phyloP scores from a whole-genome alignment of 2,797 vertebrate genomes.

The Cynopterus sphinx region DNA sequence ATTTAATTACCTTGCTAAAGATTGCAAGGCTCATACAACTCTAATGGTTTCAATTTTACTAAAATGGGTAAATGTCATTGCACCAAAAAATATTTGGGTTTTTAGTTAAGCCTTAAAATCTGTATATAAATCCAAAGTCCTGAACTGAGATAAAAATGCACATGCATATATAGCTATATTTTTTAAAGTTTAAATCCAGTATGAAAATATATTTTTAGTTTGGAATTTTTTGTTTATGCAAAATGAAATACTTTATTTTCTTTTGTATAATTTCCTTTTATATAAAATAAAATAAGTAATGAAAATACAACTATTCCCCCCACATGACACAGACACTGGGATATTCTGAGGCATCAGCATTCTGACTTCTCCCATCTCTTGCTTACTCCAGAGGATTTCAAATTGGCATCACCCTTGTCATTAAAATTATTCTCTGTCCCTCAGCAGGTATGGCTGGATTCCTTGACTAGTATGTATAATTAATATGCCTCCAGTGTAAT shows the following conservation, averaged over 20 bases:
- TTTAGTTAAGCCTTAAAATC: neutral
- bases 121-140: neutral
- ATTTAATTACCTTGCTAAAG: neutral
- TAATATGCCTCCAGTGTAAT: neutral
- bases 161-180: neutral
- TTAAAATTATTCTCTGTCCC: neutral
- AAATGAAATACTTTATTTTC: neutral
- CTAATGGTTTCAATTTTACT: neutral
- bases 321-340: neutral
- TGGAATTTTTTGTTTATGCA: neutral
- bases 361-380: neutral
- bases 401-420: neutral
- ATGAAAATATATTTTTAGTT: neutral
- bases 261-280: neutral
- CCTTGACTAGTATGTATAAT: neutral
- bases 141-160: neutral
- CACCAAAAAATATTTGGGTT: neutral
- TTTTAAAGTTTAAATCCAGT: neutral
- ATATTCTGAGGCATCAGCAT: neutral
- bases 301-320: neutral
- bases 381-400: neutral
- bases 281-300: neutral
- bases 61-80: neutral
- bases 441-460: neutral
- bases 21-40: neutral